Evolutionary conservation across 2,888 invertebrate genomes (phyloP).

Genomic region (Anaspis maculata): DNA sequence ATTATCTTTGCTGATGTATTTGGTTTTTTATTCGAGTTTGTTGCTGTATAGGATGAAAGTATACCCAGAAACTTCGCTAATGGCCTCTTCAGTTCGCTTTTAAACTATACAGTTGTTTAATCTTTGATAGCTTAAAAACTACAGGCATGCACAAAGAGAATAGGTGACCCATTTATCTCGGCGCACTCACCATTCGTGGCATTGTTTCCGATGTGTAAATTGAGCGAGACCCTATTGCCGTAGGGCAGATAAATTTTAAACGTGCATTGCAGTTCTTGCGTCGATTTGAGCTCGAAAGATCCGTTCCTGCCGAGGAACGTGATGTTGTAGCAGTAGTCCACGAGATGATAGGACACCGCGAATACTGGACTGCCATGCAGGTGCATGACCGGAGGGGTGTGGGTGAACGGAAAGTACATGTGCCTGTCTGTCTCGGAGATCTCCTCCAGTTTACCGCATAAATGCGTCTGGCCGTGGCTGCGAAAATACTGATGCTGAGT

Average conservation of each 20-base stretch:
- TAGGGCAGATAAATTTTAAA: constrained; percentile 63
- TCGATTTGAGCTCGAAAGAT: constrained; percentile 56
- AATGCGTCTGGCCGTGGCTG: constrained; percentile 35
- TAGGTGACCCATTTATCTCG: too few relatives aligned
- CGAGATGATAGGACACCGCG: constrained; percentile 56
- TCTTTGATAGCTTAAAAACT: too few relatives aligned
- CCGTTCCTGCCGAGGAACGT: constrained; percentile 56
- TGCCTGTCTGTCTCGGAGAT: constrained; percentile 50
- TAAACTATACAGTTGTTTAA: too few relatives aligned
- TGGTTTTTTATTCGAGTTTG: too few relatives aligned
- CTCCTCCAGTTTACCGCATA: constrained; percentile 67
- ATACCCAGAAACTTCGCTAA: too few relatives aligned
- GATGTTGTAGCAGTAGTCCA: constrained; percentile 66
- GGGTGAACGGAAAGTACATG: constrained; percentile 50
- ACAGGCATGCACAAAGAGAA: too few relatives aligned
- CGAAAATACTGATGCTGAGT: constrained; percentile 31
- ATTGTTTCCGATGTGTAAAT: constrained; percentile 49
- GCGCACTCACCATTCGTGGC: constrained; percentile 24
- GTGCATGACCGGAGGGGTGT: constrained; percentile 45
- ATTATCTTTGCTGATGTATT: too few relatives aligned
- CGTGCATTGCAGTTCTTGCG: constrained; percentile 53
- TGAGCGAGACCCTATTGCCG: constrained; percentile 58
- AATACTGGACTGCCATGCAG: constrained; percentile 58
- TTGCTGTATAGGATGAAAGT: too few relatives aligned
- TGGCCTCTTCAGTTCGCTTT: too few relatives aligned